A percentile compares a stretch with the other conserved stretches of the same genome.
Evolutionary conservation across 2,113 vertebrate species (phyloP).

Genomic region (Rhadina sibilatrix): DNA sequence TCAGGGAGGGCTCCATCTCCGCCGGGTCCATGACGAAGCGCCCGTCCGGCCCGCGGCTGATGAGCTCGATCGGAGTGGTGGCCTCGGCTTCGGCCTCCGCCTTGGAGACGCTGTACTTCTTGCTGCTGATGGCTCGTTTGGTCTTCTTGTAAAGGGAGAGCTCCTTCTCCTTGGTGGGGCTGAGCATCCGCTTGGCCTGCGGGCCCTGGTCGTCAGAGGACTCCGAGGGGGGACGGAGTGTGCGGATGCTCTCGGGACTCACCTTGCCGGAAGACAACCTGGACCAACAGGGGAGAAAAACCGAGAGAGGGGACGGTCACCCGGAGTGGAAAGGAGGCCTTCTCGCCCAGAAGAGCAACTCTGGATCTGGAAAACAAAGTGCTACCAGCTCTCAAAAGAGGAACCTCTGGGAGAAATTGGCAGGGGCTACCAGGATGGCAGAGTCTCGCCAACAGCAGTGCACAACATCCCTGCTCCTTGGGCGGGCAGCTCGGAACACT

Average conservation of each 20-base stretch:
- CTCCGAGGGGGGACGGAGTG: conserved; percentile 88
- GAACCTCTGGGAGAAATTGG: background rate
- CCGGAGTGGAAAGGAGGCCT: background rate
- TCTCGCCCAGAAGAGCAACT: background rate
- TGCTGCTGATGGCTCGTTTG: conserved; percentile 96
- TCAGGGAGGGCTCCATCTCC: conserved; percentile 83
- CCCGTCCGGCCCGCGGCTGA: conserved; percentile 94
- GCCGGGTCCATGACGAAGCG: conserved; percentile 91
- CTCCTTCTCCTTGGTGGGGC: conserved; percentile 91
- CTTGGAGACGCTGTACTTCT: conserved; percentile 97
- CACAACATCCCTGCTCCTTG: background rate
- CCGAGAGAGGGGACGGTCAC: conserved; percentile 2
- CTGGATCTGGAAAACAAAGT: background rate
- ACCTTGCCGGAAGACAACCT: conserved; percentile 98
- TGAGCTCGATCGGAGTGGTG: conserved; percentile 94
- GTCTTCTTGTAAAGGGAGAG: conserved; percentile 98
- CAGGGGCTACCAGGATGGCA: background rate
- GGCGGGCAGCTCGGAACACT: rapidly evolving
- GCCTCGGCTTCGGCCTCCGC: conserved; percentile 89
- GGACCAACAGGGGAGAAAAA: conserved; percentile 46
- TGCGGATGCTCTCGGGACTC: conserved; percentile 96
- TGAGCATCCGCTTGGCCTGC: conserved; percentile 89
- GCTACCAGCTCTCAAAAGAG: background rate
- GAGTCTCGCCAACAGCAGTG: background rate
- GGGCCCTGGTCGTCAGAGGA: conserved; percentile 90